phyloP scores from a whole-genome alignment of 2,113 vertebrate genomes.

The Terrapene triunguis region DNA sequence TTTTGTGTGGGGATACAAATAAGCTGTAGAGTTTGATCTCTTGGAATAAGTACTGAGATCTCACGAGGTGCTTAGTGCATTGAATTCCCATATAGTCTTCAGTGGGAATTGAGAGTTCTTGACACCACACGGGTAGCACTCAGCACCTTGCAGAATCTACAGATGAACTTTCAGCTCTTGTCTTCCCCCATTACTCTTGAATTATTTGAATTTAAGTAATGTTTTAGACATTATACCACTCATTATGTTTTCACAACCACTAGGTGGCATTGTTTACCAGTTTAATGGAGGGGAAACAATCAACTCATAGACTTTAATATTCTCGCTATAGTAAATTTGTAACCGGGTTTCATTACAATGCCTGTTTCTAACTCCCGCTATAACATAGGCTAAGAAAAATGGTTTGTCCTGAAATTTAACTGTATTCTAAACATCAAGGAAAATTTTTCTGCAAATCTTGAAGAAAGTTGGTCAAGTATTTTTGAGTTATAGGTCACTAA shows the following conservation, averaged over 20 bases:
- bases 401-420: neutral
- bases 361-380: neutral
- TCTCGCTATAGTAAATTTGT: neutral
- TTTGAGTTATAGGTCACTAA: neutral
- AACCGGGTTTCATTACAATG: neutral
- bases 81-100: neutral
- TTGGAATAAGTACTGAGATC: neutral
- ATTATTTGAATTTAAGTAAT: neutral
- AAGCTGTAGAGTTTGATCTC: neutral
- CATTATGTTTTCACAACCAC: neutral
- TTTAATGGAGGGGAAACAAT: rapidly evolving
- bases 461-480: neutral
- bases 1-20: neutral
- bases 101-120: neutral
- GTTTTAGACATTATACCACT: neutral
- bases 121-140: neutral
- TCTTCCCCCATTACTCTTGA: neutral
- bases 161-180: neutral
- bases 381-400: neutral
- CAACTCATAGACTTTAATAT: neutral
- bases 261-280: slow-evolving; percentile 33
- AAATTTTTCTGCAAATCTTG: neutral
- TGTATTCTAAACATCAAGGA: neutral
- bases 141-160: neutral
- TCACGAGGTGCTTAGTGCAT: neutral